Conservation (phyloP, 1,140 invertebrate species). For the Drosophila sulfurigaster region DNA sequence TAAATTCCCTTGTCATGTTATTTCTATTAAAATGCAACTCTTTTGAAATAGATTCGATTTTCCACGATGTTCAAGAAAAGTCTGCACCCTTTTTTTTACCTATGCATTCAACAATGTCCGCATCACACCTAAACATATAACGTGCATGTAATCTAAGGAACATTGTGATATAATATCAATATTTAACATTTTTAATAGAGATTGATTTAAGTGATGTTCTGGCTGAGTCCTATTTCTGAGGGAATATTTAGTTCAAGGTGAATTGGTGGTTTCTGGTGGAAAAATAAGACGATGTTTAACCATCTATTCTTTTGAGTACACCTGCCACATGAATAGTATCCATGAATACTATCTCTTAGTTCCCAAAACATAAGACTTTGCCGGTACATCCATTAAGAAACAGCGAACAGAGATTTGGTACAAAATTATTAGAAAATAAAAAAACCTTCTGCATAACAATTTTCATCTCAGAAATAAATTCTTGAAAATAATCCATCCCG, state of each 20-base stretch:
- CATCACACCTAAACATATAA: conserved; percentile 49
- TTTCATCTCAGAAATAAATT: neutral
- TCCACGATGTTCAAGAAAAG: conserved; percentile 31
- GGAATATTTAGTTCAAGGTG: neutral
- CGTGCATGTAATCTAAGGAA: conserved; percentile 48
- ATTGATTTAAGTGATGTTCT: conserved; percentile 43
- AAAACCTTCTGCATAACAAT: neutral
- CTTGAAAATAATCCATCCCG: neutral
- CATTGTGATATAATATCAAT: conserved; percentile 9
- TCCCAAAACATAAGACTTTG: neutral
- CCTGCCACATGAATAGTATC: neutral
- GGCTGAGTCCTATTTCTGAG: conserved; percentile 26
- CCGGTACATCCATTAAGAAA: neutral
- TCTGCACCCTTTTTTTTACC: conserved; percentile 32
- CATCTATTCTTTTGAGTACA: conserved; percentile 41
- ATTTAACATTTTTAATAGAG: conserved; percentile 6
- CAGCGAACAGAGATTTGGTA: neutral
- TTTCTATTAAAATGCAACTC: neutral
- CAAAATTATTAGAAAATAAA: neutral
- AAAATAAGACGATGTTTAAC: conserved; percentile 47
- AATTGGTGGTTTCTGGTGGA: conserved; percentile 8
- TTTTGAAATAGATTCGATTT: conserved; percentile 37
- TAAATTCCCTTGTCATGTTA: conserved; percentile 11
- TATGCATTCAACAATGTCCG: conserved; percentile 32
- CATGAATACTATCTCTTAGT: neutral